A percentile compares a stretch with the other conserved stretches of the same genome.
These are phyloP conservation scores for Chelonia mydas DNA, from an alignment of 2,797 vertebrate genomes.

Conservation along the genomic window DNA sequence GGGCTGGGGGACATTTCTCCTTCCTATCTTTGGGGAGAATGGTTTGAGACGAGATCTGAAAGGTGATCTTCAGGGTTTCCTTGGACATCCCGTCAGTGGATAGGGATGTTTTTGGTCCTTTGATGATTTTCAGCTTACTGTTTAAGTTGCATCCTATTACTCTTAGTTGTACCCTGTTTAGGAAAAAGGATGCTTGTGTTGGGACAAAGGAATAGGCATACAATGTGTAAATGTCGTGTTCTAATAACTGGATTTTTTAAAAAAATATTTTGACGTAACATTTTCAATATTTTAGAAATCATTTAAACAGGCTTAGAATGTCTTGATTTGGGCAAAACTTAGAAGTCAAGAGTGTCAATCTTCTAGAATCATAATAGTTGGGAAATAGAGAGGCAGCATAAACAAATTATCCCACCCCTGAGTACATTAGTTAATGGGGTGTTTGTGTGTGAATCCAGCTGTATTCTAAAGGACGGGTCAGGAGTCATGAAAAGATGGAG, in stretches of 20 bases:
- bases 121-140: background rate
- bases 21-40: rapidly evolving
- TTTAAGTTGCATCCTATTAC: background rate
- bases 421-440: background rate
- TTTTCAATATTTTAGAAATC: conserved; percentile 24
- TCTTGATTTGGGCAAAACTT: background rate
- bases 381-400: background rate
- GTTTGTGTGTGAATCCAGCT: background rate
- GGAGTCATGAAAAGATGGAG: conserved; percentile 39
- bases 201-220: too few relatives aligned
- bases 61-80: background rate
- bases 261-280: conserved; percentile 16
- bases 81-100: background rate
- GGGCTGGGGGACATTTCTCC: background rate
- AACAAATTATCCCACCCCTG: background rate
- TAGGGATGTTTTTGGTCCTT: background rate
- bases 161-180: background rate
- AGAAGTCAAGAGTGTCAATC: background rate
- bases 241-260: background rate
- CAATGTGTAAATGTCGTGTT: background rate
- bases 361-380: background rate
- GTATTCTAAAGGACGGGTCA: conserved; percentile 50
- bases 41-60: background rate
- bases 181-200: background rate
- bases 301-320: background rate